phyloP scores from a whole-genome alignment of 2,797 vertebrate species.

The Pygocentrus nattereri region DNA sequence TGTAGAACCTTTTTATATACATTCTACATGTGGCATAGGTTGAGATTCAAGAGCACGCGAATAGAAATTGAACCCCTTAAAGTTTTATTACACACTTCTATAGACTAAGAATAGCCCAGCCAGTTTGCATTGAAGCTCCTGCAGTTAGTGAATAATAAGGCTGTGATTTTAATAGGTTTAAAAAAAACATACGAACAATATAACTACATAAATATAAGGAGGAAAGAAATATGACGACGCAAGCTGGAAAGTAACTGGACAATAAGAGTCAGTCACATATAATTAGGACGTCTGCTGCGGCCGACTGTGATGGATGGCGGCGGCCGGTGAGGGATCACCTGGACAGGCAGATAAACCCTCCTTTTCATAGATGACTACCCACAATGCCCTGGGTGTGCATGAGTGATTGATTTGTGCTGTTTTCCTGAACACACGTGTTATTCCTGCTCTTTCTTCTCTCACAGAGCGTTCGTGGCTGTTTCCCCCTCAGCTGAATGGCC shows the following conservation, averaged over 20 bases:
- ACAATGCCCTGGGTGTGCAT: slow-evolving; percentile 28
- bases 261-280: background rate
- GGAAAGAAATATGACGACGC: background rate
- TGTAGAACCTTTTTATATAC: no score
- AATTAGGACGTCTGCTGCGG: background rate
- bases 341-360: slow-evolving; percentile 30
- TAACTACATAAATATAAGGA: background rate
- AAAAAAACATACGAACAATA: background rate
- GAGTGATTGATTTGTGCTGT: slow-evolving; percentile 45
- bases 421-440: slow-evolving; percentile 27
- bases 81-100: no score
- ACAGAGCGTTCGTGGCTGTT: slow-evolving; percentile 22
- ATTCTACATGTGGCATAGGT: no score
- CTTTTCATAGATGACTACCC: background rate
- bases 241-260: no score
- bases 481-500: slow-evolving; percentile 29
- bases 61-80: no score
- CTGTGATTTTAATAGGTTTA: no score
- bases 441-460: slow-evolving; percentile 36
- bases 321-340: slow-evolving; percentile 12
- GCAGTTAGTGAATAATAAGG: no score
- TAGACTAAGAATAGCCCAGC: no score
- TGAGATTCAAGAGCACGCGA: no score
- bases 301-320: background rate
- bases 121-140: no score